These are phyloP conservation scores for Alethe diademata DNA, from an alignment of 2,113 vertebrate species.

Conservation along the genomic window DNA sequence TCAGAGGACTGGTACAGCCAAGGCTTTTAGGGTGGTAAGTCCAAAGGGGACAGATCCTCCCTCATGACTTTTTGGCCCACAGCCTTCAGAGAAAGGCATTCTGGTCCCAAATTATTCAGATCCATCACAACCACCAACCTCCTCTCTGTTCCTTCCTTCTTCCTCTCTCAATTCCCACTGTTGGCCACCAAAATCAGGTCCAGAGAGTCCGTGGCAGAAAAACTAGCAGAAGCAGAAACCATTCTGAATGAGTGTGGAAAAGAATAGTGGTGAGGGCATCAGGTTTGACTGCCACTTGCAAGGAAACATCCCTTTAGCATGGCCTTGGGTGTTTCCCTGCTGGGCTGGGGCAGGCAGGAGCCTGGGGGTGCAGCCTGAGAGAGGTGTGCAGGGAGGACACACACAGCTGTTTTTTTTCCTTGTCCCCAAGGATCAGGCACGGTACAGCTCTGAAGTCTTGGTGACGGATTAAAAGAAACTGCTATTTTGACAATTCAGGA, in stretches of 20 bases:
- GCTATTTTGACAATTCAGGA: constrained; percentile 65
- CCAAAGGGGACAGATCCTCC: neutral
- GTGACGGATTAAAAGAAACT: constrained; percentile 20
- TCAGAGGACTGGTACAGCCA: neutral
- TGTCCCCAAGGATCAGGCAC: neutral
- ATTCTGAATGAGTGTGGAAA: neutral
- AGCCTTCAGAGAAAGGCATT: neutral
- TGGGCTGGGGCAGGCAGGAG: neutral
- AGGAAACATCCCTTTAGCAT: neutral
- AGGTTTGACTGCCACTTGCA: neutral
- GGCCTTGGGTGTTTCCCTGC: neutral
- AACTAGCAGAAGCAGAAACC: neutral
- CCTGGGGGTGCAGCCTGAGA: neutral
- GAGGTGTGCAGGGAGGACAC: neutral
- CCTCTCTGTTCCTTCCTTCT: constrained; percentile 19
- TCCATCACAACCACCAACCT: constrained; percentile 2
- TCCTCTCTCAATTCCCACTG: neutral
- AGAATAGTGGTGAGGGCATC: neutral
- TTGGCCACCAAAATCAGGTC: neutral
- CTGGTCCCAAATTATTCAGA: neutral
- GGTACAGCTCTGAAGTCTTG: constrained; percentile 18
- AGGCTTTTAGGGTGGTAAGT: neutral
- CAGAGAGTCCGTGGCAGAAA: neutral
- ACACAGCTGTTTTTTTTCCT: neutral
- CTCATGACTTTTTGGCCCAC: neutral